Evolutionary conservation across 2,888 invertebrate species (phyloP), one percentile per base, ranked within the genome.

Genomic region (Noctuana brunneofusca): DNA sequence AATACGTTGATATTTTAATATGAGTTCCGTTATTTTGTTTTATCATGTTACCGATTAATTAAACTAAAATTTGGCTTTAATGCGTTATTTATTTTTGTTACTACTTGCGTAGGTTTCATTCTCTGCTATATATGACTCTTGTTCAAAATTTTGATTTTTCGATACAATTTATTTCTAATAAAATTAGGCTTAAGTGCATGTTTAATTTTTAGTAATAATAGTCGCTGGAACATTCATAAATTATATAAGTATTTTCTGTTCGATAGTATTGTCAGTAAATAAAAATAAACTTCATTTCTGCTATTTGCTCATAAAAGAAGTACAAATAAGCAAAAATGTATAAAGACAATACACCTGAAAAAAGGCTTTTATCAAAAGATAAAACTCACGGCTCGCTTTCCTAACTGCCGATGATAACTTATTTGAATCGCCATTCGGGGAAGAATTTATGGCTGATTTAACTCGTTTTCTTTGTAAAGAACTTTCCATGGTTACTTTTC

Each of bases 381-480:
- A 84, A 82, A 81, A 86, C 80, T 82, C 78, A 69, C 71, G 74
- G 75, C 75, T 70, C 78, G 71, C 76, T 72, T 71, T 78, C 80
- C 75, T 83, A 84, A 83, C 82, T 82, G 81, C 84, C 83, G 80
- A 84, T 86, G 85, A 86, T 87, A 86, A 86, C 83, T 86, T 86
- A 84, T 84, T 84, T 82, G 79, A 75, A 76, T 78, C 81, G 78
- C 83, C 84, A 83, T 85, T 86, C 82, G 79, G 71, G 73, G 71
- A 71, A 70, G 74, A 83, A 86, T 86, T 86, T 87, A 86, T 86
- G 83, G 85, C 78, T 80, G 82, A 86, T 81, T 86, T 84, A 84
- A 86, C 86, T 83, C 84, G 81, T 84, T 85, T 83, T 78, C 81
- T 78, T 76, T 68, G 75, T 70, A 74, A 80, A 79, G 79, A 80